These are phyloP conservation scores for Chironex yamaguchii DNA, from an alignment of 30 jellyfish, hydroid and myxozoan species.

Conservation along the genomic window DNA sequence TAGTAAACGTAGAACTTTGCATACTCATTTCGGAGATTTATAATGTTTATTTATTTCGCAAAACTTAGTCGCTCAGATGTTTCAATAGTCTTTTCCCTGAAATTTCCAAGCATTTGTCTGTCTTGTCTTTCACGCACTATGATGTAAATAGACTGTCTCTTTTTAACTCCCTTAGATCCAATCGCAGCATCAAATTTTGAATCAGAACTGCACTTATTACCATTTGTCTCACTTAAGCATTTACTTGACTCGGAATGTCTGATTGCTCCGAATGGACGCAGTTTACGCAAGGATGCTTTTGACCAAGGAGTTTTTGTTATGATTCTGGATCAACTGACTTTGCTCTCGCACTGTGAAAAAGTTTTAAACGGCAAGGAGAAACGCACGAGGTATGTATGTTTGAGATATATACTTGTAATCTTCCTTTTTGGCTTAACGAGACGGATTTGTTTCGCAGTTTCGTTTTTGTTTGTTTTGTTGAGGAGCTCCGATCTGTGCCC, in stretches of 20 bases:
- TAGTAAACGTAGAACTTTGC: no score
- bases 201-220: constrained; percentile 78
- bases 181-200: constrained; percentile 52
- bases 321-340: constrained; percentile 70
- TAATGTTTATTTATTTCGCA: no score
- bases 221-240: constrained; percentile 65
- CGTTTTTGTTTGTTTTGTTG: no score
- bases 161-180: constrained; percentile 41
- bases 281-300: constrained; percentile 77
- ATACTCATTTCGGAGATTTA: no score
- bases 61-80: no score
- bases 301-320: constrained; percentile 59
- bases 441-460: no score
- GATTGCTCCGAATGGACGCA: constrained; percentile 41
- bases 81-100: no score
- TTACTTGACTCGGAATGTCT: constrained; percentile 61
- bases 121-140: not conserved
- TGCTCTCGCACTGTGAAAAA: constrained; percentile 42
- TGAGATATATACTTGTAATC: not conserved
- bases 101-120: no score
- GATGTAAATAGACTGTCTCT: not conserved
- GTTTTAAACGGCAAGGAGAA: constrained; percentile 32
- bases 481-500: no score
- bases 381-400: constrained; percentile 46
- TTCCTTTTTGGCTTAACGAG: not conserved